Evolutionary conservation across 2,797 vertebrate genomes (phyloP).

Genomic region (Enteromius mattozi): DNA sequence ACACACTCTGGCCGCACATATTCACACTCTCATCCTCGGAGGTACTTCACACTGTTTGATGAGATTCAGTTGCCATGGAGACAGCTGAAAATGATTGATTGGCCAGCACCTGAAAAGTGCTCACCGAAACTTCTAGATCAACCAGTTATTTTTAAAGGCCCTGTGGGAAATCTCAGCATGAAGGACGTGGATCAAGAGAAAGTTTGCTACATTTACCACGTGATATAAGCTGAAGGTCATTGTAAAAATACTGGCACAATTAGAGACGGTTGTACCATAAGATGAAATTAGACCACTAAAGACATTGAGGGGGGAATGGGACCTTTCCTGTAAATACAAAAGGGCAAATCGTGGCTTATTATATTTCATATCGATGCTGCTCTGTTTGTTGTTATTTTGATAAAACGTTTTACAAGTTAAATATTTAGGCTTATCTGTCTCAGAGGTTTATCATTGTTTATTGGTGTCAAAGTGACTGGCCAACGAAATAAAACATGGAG

Average conservation of each 20-base stretch:
- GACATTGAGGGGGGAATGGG: background rate
- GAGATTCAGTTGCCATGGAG: constrained; percentile 62
- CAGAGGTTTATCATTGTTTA: background rate
- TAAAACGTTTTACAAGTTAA: background rate
- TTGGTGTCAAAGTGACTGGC: background rate
- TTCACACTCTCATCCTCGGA: constrained; percentile 25
- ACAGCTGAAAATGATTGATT: constrained; percentile 57
- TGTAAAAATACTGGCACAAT: constrained; percentile 58
- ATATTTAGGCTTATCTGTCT: background rate
- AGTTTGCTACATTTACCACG: constrained; percentile 38
- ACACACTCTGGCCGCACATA: constrained; percentile 33
- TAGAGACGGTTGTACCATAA: constrained; percentile 49
- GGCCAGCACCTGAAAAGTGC: constrained; percentile 56
- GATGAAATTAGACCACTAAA: constrained; percentile 13
- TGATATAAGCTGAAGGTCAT: constrained; percentile 60
- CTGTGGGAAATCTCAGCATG: constrained; percentile 55
- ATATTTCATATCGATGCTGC: background rate
- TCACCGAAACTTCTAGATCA: constrained; percentile 58
- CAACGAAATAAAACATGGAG: background rate
- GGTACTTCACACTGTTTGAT: constrained; percentile 48
- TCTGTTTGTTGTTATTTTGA: background rate
- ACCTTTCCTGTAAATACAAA: background rate
- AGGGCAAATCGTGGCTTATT: background rate
- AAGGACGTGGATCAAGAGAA: constrained; percentile 41
- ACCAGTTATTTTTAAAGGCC: constrained; percentile 61